Evolutionary conservation across 2,888 invertebrate species (phyloP).

Genomic region (Pammene fasciana): DNA sequence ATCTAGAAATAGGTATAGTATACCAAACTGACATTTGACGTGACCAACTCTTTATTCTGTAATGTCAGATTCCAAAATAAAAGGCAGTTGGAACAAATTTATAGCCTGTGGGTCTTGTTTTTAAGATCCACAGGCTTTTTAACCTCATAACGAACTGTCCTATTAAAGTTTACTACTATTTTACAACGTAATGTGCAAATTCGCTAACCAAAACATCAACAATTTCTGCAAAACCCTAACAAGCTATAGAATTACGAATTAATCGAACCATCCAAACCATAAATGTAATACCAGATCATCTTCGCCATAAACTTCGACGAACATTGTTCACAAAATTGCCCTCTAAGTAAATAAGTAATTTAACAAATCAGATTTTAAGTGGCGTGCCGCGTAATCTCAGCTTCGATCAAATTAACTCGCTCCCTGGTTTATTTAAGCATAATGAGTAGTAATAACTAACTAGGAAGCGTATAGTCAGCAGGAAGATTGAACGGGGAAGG

Average conservation of each 20-base stretch:
- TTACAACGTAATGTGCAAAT: no score
- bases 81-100: no score
- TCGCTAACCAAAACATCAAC: background rate
- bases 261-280: conserved; percentile 19
- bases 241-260: conserved; percentile 16
- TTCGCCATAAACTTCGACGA: conserved; percentile 18
- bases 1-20: no score
- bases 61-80: no score
- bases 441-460: conserved; percentile 68
- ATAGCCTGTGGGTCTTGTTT: no score
- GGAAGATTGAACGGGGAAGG: conserved; percentile 51
- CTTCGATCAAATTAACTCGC: conserved; percentile 70
- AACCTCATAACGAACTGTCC: no score
- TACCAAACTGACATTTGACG: no score
- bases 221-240: conserved; percentile 3
- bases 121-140: no score
- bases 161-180: no score
- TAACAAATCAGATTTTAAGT: conserved; percentile 71
- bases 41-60: no score
- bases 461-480: conserved; percentile 61
- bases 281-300: conserved; percentile 18
- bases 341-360: conserved; percentile 71
- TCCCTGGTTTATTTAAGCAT: conserved; percentile 67
- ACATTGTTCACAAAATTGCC: conserved; percentile 50
- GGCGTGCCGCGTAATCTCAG: conserved; percentile 62